These are phyloP conservation scores for Cistogaster globosa DNA, from an alignment of 2,888 invertebrate species.

Conservation along the genomic window DNA sequence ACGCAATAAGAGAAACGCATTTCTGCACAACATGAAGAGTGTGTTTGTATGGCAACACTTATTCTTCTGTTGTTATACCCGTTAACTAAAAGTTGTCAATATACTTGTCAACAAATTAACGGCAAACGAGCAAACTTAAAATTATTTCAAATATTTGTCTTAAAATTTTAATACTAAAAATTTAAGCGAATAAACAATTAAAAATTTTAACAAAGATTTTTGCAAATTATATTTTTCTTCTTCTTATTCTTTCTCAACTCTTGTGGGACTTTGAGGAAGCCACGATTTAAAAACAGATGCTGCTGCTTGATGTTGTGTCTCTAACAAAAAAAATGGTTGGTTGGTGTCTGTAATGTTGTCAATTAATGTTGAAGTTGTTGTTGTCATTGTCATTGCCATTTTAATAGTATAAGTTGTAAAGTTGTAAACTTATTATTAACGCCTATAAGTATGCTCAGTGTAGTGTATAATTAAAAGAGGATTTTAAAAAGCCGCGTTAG, in stretches of 20 bases:
- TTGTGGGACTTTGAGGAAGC: background rate
- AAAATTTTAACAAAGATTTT: slow-evolving; percentile 16
- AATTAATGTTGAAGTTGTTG: slow-evolving; percentile 30
- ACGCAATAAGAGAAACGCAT: too few species aligned
- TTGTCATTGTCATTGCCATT: background rate
- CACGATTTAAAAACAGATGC: background rate
- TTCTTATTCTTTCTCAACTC: background rate
- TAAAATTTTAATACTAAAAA: background rate
- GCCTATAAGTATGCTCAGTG: slow-evolving; percentile 66
- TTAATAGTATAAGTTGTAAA: slow-evolving; percentile 16
- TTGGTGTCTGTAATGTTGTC: slow-evolving; percentile 9
- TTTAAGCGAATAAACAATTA: slow-evolving; percentile 15
- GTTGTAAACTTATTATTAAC: slow-evolving; percentile 62
- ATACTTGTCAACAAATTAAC: background rate
- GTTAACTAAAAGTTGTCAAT: too few species aligned
- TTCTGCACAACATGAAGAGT: too few species aligned
- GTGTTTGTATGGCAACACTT: too few species aligned
- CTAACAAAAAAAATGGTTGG: background rate
- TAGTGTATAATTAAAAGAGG: slow-evolving; percentile 66
- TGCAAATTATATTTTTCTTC: background rate
- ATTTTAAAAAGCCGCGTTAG: background rate
- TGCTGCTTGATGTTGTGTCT: background rate
- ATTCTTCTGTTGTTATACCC: too few species aligned
- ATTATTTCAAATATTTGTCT: background rate
- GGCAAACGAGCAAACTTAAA: background rate